Percentiles rank a stretch among this genome's conserved stretches.
phyloP scores from a whole-genome alignment of 2,888 invertebrate genomes.

The Drosophila infuscata region DNA sequence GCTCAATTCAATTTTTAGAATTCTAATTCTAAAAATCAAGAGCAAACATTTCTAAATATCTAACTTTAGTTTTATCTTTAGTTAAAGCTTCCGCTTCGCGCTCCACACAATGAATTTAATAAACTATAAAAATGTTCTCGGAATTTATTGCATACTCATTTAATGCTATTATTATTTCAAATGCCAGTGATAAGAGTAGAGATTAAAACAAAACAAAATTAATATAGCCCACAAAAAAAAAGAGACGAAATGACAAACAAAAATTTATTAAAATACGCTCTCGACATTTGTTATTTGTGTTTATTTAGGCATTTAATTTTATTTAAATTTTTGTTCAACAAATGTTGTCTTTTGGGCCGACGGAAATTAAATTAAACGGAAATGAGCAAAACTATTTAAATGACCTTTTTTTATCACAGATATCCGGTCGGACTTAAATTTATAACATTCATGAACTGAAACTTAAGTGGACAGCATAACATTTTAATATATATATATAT shows the following conservation, averaged over 20 bases:
- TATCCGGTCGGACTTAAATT: conserved; percentile 43
- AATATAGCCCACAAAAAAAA: background rate
- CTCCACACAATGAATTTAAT: background rate
- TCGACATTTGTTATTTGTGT: conserved; percentile 16
- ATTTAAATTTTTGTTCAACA: background rate
- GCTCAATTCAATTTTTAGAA: background rate
- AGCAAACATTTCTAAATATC: background rate
- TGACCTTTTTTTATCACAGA: conserved; percentile 4
- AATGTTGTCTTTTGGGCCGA: conserved; percentile 49
- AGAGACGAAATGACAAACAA: background rate
- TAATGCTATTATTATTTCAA: conserved; percentile 11
- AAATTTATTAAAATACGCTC: conserved; percentile 24
- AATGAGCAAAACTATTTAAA: conserved; percentile 43
- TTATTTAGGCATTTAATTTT: conserved; percentile 23
- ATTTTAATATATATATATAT: background rate
- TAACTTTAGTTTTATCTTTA: background rate
- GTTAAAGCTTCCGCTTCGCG: too few species aligned
- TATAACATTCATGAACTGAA: conserved; percentile 18
- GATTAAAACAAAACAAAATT: background rate
- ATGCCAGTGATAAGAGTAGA: background rate
- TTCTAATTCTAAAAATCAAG: too few species aligned
- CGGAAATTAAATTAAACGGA: conserved; percentile 61
- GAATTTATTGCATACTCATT: background rate
- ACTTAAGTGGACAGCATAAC: background rate
- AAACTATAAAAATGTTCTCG: background rate